Evolutionary conservation across 2,888 invertebrate species (phyloP).

Genomic region (Drosophila cognata): DNA sequence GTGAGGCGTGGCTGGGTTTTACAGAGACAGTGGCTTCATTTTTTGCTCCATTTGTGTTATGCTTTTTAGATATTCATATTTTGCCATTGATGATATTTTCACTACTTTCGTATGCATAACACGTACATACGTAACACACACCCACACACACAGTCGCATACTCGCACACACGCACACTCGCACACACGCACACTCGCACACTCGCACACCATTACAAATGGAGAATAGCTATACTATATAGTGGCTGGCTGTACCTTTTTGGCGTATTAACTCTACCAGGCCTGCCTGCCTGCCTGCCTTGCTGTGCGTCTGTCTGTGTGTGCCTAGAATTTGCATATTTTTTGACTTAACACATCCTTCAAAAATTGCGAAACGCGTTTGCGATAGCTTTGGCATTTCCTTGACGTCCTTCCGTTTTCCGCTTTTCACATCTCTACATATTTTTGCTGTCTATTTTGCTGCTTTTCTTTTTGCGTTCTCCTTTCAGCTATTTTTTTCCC

Average conservation of each 20-base stretch:
- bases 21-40: slow-evolving; percentile 50
- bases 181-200: slow-evolving; percentile 16
- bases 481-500: not conserved
- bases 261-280: slow-evolving; percentile 60
- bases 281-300: slow-evolving; percentile 36
- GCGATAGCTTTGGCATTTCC: slow-evolving; percentile 79
- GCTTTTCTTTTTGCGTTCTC: slow-evolving; percentile 3
- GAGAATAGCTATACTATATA: slow-evolving; percentile 29
- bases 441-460: slow-evolving; percentile 39
- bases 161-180: slow-evolving; percentile 7
- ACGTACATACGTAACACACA: slow-evolving; percentile 67
- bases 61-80: slow-evolving; percentile 80
- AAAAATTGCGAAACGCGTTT: slow-evolving; percentile 79
- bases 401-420: slow-evolving; percentile 73
- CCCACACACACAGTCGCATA: slow-evolving; percentile 16
- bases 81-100: slow-evolving; percentile 79
- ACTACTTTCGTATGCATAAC: slow-evolving; percentile 80
- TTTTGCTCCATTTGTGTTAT: slow-evolving; percentile 71
- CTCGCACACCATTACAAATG: slow-evolving; percentile 30
- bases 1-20: not conserved
- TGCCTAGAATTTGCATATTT: slow-evolving; percentile 74
- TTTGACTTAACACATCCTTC: slow-evolving; percentile 80
- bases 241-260: slow-evolving; percentile 47
- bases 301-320: slow-evolving; percentile 24
- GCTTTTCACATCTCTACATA: slow-evolving; percentile 38